Base-by-base conservation (phyloP, 2,797 vertebrate genomes). In the Petrocephalus sullivani region DNA sequence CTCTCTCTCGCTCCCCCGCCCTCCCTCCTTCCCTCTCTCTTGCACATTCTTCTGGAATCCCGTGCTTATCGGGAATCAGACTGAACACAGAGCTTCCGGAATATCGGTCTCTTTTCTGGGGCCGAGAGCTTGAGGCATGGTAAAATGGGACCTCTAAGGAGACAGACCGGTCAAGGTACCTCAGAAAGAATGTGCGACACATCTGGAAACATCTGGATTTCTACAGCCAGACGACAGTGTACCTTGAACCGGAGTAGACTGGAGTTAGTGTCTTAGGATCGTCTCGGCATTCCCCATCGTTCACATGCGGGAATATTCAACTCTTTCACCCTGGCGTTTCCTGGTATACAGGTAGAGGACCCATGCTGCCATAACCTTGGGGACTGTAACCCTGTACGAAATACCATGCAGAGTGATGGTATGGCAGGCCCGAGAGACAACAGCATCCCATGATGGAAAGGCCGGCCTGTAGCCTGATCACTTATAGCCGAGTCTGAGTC, bases 11-110 rank as follows among this genome's bases (percentile, higher is more conserved):
- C 54, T 56, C 54, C 3, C 41, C 41, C 41, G 91, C 89, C 91
- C 90, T 89, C 90, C 3, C 46, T 49, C 78, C 10, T 46, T 91
- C 89, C 91, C 90, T 89, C 90, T 12, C 46, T 49, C 78, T 10
- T 46, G 23, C 46, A 19, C 19, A 21, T 19, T 83, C 78, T 83
- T 23, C 87, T 83, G 82, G 89, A 91, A 91, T 89, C 91, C 90
- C 12, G 23, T 89, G 88, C 87, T 90, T 87, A 87, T 90, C 56
- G 67, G 86, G 89, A 85, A 85, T 85, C 54, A 1, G 51, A 1
- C 28, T 37, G 54, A 37, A 2, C 21, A 14, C 49, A 85, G 53
- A 14, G 56, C 84, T 53, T 6, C 54, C 28, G 19, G 9, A 33
- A 6, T 1, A 33, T 28, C 1, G 54, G 33, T 28, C 28, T 2